A percentile compares a stretch with the other conserved stretches of the same genome.
Evolutionary conservation across 2,113 vertebrate genomes (phyloP).

Genomic region (Dipodomys spectabilis): DNA sequence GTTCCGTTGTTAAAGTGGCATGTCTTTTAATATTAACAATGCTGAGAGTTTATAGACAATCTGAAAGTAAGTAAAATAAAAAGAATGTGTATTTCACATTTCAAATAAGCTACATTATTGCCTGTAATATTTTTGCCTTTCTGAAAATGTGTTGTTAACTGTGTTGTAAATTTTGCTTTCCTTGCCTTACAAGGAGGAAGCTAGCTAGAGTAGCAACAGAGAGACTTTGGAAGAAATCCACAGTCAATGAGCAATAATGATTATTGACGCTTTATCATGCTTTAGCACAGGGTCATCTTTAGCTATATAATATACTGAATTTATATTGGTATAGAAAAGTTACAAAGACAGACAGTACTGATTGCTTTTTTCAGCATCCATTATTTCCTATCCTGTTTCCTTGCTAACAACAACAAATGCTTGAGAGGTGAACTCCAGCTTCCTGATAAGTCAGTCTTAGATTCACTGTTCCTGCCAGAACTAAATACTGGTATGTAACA

Average conservation of each 20-base stretch:
- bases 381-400: background rate
- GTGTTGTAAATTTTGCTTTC: slow-evolving; percentile 21
- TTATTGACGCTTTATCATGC: background rate
- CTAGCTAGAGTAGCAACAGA: background rate
- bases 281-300: background rate
- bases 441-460: background rate
- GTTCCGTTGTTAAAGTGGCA: slow-evolving; percentile 1
- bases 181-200: background rate
- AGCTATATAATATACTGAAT: background rate
- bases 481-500: background rate
- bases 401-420: background rate
- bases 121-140: background rate
- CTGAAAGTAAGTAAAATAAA: slow-evolving; percentile 9
- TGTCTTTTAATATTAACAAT: background rate
- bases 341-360: background rate
- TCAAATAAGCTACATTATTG: slow-evolving; percentile 43
- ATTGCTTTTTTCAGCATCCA: background rate
- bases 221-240: slow-evolving; percentile 34
- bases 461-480: background rate
- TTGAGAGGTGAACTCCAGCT: background rate
- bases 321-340: background rate
- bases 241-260: background rate
- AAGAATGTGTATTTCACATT: slow-evolving; percentile 1
- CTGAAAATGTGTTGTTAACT: background rate
- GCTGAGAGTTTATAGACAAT: background rate